phyloP scores from a whole-genome alignment of 2,113 vertebrate species.

The Otocyon megalotis region DNA sequence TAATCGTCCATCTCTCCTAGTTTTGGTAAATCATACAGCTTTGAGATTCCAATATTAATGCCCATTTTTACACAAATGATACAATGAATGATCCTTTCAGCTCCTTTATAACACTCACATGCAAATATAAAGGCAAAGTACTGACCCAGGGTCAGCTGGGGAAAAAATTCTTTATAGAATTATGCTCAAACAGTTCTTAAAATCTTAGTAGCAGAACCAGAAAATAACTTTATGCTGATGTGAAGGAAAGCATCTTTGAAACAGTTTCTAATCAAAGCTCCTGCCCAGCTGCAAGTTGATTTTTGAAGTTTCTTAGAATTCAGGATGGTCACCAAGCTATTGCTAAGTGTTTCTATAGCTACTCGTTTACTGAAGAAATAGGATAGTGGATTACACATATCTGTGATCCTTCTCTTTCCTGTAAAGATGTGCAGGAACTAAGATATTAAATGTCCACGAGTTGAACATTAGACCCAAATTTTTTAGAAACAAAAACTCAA shows the following conservation, averaged over 20 bases:
- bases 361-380: neutral
- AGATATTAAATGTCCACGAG: neutral
- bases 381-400: neutral
- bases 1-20: neutral
- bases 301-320: conserved; percentile 50
- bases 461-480: neutral
- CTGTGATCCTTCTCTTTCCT: neutral
- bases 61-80: neutral
- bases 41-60: neutral
- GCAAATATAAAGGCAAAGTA: conserved; percentile 16
- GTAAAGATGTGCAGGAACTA: neutral
- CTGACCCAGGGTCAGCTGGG: neutral
- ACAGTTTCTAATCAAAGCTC: conserved; percentile 35
- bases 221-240: conserved; percentile 20
- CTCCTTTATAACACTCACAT: conserved; percentile 12
- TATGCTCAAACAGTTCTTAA: conserved; percentile 29
- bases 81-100: neutral
- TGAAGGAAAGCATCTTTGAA: conserved; percentile 28
- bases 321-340: conserved; percentile 27
- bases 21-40: neutral
- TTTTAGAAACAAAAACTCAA: conserved; percentile 3
- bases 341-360: neutral
- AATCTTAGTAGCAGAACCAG: conserved; percentile 20
- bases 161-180: conserved; percentile 39
- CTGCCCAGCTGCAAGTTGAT: neutral